Evolutionary conservation across 2,888 invertebrate genomes (phyloP).

Genomic region (Sarcophaga rosellei): DNA sequence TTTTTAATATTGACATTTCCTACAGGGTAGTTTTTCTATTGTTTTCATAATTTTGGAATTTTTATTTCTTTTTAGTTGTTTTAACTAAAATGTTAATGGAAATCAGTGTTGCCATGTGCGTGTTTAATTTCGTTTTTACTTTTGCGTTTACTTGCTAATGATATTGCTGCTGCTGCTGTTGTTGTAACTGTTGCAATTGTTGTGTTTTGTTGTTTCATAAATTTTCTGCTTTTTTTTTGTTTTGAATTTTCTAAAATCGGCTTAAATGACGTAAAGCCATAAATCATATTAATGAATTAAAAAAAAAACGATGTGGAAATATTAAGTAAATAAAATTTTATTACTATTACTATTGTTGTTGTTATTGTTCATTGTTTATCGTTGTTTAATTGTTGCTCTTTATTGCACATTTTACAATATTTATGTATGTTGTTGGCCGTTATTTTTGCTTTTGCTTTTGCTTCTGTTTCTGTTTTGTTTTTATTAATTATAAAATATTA

Average conservation of each 20-base stretch:
- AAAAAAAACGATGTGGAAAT: background rate
- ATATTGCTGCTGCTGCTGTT: background rate
- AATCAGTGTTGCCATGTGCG: conserved; percentile 55
- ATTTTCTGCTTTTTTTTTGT: conserved; percentile 47
- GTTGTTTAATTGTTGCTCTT: background rate
- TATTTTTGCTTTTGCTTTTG: too few species aligned
- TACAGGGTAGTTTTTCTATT: background rate
- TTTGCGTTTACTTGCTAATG: background rate
- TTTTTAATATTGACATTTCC: too few species aligned
- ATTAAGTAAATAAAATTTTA: background rate
- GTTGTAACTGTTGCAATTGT: conserved; percentile 1
- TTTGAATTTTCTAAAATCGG: conserved; percentile 28
- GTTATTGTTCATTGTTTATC: too few species aligned
- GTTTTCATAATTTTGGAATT: background rate
- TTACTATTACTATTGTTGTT: background rate
- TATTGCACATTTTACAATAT: background rate
- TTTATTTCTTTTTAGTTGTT: conserved; percentile 32
- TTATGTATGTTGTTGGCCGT: too few species aligned
- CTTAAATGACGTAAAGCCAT: conserved; percentile 48
- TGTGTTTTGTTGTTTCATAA: conserved; percentile 50
- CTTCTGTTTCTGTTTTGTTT: too few species aligned
- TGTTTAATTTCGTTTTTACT: conserved; percentile 37
- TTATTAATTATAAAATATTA: too few species aligned
- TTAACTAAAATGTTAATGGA: conserved; percentile 44
- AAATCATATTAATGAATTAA: conserved; percentile 46